phyloP scores from a whole-genome alignment of 2,797 vertebrate genomes.

The Coilia nasus region DNA sequence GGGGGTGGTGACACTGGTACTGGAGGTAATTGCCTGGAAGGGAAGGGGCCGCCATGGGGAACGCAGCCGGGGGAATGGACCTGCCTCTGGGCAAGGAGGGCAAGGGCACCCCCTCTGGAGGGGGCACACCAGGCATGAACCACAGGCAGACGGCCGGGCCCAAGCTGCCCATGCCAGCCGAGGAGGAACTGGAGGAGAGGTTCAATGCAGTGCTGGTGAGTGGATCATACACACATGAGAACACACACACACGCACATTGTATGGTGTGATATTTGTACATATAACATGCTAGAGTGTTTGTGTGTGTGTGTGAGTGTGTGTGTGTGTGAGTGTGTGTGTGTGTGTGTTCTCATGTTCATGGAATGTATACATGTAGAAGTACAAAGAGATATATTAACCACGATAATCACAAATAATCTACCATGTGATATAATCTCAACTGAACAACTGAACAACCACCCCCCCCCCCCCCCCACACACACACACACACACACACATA shows the following conservation, averaged over 20 bases:
- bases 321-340: no score
- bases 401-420: no score
- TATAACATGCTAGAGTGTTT: no score
- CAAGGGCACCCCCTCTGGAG: conserved; percentile 58
- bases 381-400: no score
- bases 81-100: conserved; percentile 71
- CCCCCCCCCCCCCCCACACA: background rate
- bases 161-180: conserved; percentile 85
- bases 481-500: no score
- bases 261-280: no score
- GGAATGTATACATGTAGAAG: no score
- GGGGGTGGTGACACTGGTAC: background rate
- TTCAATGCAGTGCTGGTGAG: conserved; percentile 91
- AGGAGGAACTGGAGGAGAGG: conserved; percentile 86
- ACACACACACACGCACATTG: background rate
- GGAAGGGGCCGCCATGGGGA: conserved; percentile 84
- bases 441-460: no score
- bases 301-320: no score
- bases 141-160: conserved; percentile 77
- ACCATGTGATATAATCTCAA: no score
- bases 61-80: conserved; percentile 82
- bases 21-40: conserved; percentile 81
- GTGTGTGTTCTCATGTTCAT: no score
- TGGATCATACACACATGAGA: conserved; percentile 31
- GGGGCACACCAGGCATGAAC: conserved; percentile 59